These are phyloP conservation scores for Nomada goodeniana DNA, from an alignment of 2,888 invertebrate genomes.

Conservation along the genomic window DNA sequence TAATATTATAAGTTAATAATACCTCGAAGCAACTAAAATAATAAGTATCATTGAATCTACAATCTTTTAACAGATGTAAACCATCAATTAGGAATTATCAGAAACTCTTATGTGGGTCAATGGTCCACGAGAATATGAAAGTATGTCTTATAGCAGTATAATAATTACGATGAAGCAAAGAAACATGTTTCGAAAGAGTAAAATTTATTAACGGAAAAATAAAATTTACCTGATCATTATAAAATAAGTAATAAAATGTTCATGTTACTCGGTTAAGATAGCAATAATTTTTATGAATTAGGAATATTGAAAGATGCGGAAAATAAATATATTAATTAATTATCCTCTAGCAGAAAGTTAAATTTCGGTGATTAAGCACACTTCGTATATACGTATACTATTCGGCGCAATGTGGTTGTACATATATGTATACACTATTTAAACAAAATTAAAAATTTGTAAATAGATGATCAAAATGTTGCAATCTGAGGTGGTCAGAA, in stretches of 20 bases:
- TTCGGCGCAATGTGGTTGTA: background rate
- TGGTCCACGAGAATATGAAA: conserved; percentile 53
- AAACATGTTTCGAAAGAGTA: conserved; percentile 33
- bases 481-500: background rate
- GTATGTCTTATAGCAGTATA: conserved; percentile 46
- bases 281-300: background rate
- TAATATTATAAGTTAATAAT: background rate
- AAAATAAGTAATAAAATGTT: conserved; percentile 1
- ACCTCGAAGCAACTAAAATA: background rate
- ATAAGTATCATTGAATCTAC: conserved; percentile 19
- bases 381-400: background rate
- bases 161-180: conserved; percentile 39
- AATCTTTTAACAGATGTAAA: conserved; percentile 31
- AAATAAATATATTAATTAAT: background rate
- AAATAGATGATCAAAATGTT: background rate
- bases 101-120: conserved; percentile 56
- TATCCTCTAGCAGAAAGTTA: background rate
- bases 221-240: conserved; percentile 7
- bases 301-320: background rate
- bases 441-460: background rate
- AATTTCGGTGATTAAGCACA: background rate
- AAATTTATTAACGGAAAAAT: conserved; percentile 19
- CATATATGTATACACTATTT: background rate
- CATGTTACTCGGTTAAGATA: background rate
- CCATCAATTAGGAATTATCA: conserved; percentile 47